phyloP scores from a whole-genome alignment of 2,797 vertebrate genomes.

The Hemitrygon akajei region DNA sequence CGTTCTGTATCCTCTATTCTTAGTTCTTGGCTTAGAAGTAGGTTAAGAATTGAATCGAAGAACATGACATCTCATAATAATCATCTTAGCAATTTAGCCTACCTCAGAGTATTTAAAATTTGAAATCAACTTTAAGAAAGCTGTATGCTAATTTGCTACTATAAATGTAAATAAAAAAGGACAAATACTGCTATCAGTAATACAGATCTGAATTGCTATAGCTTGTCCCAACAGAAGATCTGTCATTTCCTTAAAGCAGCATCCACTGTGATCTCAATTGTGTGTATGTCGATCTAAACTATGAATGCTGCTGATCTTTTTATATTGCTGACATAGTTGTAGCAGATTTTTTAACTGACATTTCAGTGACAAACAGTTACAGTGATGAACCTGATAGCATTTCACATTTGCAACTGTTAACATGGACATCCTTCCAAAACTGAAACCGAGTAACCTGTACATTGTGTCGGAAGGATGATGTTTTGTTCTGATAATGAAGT shows the following conservation, averaged over 20 bases:
- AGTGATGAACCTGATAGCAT: conserved; percentile 79
- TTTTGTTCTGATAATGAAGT: conserved; percentile 79
- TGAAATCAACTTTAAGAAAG: not conserved
- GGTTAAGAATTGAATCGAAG: not conserved
- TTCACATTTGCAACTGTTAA: conserved; percentile 79
- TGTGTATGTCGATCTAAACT: conserved; percentile 48
- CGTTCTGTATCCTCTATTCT: not conserved
- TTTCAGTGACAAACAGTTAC: conserved; percentile 83
- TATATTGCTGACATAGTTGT: conserved; percentile 74
- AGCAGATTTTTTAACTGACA: conserved; percentile 81
- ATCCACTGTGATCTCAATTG: conserved; percentile 8
- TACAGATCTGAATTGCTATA: not conserved
- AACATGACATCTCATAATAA: not conserved
- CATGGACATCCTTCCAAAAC: conserved; percentile 62
- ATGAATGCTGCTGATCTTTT: conserved; percentile 74
- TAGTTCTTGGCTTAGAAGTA: not conserved
- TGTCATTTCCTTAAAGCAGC: not conserved
- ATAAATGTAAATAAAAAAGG: not conserved
- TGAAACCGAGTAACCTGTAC: conserved; percentile 55
- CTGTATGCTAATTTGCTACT: not conserved
- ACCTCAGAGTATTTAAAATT: not conserved
- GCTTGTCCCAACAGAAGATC: not conserved
- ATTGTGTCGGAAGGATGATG: conserved; percentile 70
- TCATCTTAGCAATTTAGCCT: not conserved
- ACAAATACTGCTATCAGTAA: conserved; percentile 15